phyloP scores from a whole-genome alignment of 2,888 invertebrate genomes.

The Sphaerophoria taeniata region DNA sequence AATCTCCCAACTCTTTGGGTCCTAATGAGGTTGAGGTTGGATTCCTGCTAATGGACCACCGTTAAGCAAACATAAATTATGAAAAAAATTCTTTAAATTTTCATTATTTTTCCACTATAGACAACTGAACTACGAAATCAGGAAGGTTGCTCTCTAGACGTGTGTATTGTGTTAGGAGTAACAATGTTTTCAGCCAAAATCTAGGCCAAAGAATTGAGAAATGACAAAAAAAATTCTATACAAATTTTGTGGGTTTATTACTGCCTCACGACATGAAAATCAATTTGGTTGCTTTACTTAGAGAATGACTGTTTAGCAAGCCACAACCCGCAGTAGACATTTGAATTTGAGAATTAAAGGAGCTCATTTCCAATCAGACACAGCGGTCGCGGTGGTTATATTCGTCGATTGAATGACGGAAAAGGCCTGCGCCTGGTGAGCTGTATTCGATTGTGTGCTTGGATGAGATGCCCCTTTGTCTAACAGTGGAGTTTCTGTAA shows the following conservation, averaged over 20 bases:
- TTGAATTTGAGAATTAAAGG: too few relatives aligned
- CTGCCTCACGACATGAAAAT: conserved; percentile 52
- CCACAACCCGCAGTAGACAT: too few relatives aligned
- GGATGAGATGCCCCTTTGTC: too few relatives aligned
- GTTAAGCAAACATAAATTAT: conserved; percentile 60
- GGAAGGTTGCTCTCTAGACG: background rate
- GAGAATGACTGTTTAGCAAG: too few relatives aligned
- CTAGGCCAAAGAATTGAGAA: conserved; percentile 67
- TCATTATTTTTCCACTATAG: conserved; percentile 15
- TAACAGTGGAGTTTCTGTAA: too few relatives aligned
- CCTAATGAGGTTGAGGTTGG: conserved; percentile 65
- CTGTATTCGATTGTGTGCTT: too few relatives aligned
- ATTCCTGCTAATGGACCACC: conserved; percentile 70
- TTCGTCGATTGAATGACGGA: too few relatives aligned
- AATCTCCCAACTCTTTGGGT: conserved; percentile 61
- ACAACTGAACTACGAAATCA: background rate
- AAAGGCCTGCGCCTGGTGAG: too few relatives aligned
- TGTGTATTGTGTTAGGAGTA: background rate
- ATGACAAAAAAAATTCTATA: conserved; percentile 61
- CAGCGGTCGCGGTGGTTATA: too few relatives aligned
- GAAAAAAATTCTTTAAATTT: conserved; percentile 19
- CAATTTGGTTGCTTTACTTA: too few relatives aligned
- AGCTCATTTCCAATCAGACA: too few relatives aligned
- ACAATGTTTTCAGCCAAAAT: background rate
- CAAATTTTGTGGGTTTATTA: conserved; percentile 67